Evolutionary conservation across 2,113 vertebrate species (phyloP).

Genomic region (Catharus fuscescens): DNA sequence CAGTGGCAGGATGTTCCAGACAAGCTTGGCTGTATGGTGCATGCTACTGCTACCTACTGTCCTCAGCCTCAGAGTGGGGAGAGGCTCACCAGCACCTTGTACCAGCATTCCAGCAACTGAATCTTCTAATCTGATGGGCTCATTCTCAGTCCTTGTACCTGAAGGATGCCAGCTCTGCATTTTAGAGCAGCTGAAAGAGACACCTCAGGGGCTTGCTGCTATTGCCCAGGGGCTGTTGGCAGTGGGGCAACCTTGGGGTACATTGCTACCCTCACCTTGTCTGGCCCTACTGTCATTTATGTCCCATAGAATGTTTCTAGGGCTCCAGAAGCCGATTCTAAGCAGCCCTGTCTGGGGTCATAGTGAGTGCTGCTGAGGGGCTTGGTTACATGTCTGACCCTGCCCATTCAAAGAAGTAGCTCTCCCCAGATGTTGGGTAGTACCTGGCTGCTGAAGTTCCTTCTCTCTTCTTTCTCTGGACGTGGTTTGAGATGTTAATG

Average conservation of each 20-base stretch:
- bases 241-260: background rate
- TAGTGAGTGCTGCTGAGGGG: background rate
- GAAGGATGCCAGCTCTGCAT: background rate
- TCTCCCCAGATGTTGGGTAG: background rate
- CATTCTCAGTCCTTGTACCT: background rate
- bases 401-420: background rate
- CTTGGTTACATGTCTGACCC: background rate
- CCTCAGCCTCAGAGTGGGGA: background rate
- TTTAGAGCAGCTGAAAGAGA: background rate
- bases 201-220: background rate
- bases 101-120: background rate
- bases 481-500: background rate
- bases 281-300: background rate
- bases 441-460: background rate
- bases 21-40: accelerated
- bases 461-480: background rate
- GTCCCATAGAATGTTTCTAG: background rate
- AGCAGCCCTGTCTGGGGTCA: background rate
- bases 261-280: background rate
- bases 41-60: background rate
- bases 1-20: background rate
- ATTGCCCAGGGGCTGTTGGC: background rate
- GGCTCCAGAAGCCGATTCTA: background rate
- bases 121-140: background rate
- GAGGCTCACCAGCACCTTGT: background rate